These are phyloP conservation scores for Ginglymostoma cirratum DNA, from an alignment of 2,113 vertebrate species.

Conservation along the genomic window DNA sequence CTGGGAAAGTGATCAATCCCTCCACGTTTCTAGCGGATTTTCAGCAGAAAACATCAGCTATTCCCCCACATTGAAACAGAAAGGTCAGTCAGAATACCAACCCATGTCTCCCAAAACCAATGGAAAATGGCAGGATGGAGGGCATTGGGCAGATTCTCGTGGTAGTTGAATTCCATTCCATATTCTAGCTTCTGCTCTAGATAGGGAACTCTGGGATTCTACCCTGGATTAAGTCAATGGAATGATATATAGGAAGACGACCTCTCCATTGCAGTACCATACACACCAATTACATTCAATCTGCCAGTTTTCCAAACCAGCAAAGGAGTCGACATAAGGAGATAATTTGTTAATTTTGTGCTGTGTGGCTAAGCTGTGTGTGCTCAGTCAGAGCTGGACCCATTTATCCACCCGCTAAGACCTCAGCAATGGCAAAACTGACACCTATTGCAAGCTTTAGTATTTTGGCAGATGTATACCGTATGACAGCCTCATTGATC, in stretches of 20 bases:
- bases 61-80: neutral
- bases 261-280: neutral
- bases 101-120: neutral
- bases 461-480: neutral
- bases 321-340: neutral
- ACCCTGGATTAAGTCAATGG: neutral
- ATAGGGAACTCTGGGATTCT: neutral
- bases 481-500: neutral
- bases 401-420: neutral
- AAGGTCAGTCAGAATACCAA: neutral
- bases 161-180: neutral
- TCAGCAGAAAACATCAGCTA: neutral
- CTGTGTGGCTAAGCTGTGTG: neutral
- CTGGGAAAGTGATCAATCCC: neutral
- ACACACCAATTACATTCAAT: neutral
- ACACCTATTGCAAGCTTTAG: neutral
- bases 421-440: neutral
- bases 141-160: neutral
- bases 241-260: neutral
- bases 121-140: neutral
- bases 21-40: neutral
- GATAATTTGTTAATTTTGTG: neutral
- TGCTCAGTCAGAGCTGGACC: neutral
- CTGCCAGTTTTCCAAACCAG: neutral
- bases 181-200: neutral